Percentiles rank a stretch among this genome's conserved stretches.
Conservation (phyloP, 2,797 vertebrate genomes). For the Menidia menidia region DNA sequence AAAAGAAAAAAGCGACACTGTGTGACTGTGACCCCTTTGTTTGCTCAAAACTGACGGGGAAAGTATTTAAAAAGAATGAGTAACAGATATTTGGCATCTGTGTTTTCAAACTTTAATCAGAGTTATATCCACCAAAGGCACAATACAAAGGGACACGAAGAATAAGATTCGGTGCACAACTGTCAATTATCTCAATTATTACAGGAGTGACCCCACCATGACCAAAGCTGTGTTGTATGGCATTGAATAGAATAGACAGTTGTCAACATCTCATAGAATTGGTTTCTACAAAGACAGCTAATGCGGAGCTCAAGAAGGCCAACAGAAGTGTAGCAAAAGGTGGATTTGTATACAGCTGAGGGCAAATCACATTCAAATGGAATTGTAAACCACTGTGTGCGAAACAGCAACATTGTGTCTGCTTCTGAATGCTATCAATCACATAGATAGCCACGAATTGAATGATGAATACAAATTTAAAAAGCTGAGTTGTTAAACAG, state of each 20-base stretch:
- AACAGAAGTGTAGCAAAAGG: neutral
- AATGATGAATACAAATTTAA: neutral
- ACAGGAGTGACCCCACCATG: neutral
- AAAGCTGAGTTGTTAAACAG: neutral
- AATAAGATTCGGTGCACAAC: neutral
- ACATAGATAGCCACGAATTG: neutral
- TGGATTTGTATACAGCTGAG: neutral
- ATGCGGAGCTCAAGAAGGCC: neutral
- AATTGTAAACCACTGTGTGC: neutral
- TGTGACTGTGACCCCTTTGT: too few species aligned
- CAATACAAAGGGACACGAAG: constrained; percentile 1
- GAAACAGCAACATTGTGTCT: constrained; percentile 1
- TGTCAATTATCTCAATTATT: neutral
- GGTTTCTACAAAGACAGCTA: constrained; percentile 4
- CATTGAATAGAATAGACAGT: constrained; percentile 15
- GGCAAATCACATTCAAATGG: constrained; percentile 6
- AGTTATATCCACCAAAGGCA: neutral
- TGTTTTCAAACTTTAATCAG: constrained; percentile 16
- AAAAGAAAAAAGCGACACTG: neutral
- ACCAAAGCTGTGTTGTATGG: neutral
- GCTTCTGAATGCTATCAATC: neutral
- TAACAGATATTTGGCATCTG: neutral
- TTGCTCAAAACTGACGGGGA: constrained; percentile 8
- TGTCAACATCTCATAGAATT: constrained; percentile 16
- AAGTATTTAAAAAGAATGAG: neutral